These are phyloP conservation scores for Magallana gigas DNA, from an alignment of 1,140 invertebrate genomes.

Conservation along the genomic window DNA sequence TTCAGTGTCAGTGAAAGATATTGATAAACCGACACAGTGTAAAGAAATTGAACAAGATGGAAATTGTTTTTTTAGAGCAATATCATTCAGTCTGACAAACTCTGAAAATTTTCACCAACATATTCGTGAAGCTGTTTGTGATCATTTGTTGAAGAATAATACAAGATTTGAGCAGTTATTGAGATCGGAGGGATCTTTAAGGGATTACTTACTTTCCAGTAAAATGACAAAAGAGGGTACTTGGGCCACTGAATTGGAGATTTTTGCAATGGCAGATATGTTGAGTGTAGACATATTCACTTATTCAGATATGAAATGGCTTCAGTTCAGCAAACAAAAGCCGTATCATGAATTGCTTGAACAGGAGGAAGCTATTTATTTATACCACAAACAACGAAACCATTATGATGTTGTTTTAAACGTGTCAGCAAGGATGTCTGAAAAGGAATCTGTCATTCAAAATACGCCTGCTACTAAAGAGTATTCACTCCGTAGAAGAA, in stretches of 20 bases:
- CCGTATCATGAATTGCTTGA: background rate
- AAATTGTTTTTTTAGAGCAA: conserved; percentile 38
- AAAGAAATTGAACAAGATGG: conserved; percentile 20
- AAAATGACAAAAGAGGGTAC: too few species aligned
- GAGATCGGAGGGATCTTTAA: background rate
- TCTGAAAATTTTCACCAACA: background rate
- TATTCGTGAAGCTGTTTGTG: background rate
- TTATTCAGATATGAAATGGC: background rate
- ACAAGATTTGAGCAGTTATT: background rate
- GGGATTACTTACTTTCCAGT: too few species aligned
- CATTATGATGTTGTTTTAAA: conserved; percentile 24
- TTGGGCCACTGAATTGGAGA: too few species aligned
- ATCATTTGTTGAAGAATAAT: background rate
- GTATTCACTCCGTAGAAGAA: background rate
- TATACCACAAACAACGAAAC: background rate
- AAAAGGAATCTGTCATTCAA: background rate
- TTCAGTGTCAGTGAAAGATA: too few species aligned
- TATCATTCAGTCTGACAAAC: conserved; percentile 1
- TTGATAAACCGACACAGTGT: too few species aligned
- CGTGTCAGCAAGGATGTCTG: background rate
- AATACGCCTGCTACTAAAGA: too few species aligned
- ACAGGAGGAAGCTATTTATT: background rate
- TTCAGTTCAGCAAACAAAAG: background rate
- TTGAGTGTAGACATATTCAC: conserved; percentile 28
- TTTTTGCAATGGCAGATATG: too few species aligned